These are phyloP conservation scores for Labeo calbasu DNA, from an alignment of 2,797 vertebrate genomes.

Conservation along the genomic window DNA sequence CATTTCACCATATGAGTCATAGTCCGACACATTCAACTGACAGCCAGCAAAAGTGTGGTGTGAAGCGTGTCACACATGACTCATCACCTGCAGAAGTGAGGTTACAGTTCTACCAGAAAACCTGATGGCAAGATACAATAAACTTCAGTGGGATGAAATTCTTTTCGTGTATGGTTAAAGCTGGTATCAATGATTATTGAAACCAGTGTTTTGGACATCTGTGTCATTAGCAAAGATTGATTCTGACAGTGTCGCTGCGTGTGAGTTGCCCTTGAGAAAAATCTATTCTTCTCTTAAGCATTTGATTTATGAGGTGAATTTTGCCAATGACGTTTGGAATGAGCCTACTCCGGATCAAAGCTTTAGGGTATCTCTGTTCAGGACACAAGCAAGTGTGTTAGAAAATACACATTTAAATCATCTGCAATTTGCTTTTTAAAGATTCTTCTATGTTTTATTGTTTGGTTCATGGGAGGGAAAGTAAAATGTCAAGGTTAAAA, in stretches of 20 bases:
- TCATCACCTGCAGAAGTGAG: neutral
- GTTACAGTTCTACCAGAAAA: neutral
- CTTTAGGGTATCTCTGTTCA: neutral
- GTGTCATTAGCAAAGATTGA: constrained; percentile 33
- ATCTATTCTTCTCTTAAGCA: constrained; percentile 45
- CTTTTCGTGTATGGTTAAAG: neutral
- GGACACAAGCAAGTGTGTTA: neutral
- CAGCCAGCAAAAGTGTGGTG: neutral
- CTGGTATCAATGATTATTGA: neutral
- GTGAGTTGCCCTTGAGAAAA: constrained; percentile 49
- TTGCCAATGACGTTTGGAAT: constrained; percentile 36
- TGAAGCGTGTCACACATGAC: neutral
- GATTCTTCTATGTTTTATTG: neutral
- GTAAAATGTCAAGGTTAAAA: neutral
- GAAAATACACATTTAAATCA: neutral
- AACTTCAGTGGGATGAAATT: neutral
- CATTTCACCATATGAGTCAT: neutral
- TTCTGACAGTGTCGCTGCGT: constrained; percentile 38
- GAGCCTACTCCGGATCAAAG: neutral
- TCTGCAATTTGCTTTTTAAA: neutral
- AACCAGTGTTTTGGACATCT: constrained; percentile 10
- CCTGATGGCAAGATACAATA: neutral
- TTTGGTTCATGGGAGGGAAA: neutral
- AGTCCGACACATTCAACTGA: neutral
- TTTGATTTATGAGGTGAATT: constrained; percentile 58